Evolutionary conservation across 2,888 invertebrate species (phyloP).

Genomic region (Perithous albicinctus): DNA sequence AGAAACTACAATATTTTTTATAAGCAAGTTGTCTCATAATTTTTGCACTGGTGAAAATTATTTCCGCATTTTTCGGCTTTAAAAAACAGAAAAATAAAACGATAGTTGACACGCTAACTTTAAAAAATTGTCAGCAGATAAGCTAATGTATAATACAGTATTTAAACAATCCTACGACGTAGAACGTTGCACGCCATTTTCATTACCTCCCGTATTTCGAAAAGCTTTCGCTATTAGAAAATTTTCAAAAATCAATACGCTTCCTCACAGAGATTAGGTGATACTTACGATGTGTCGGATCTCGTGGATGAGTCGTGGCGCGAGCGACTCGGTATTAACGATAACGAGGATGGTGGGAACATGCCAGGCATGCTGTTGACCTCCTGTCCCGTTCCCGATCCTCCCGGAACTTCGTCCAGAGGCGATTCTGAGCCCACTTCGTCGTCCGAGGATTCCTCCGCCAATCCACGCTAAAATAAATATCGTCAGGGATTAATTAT

Average conservation of each 20-base stretch:
- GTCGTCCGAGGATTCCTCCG: conserved; percentile 93
- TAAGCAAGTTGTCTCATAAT: no score
- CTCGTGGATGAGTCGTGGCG: conserved; percentile 89
- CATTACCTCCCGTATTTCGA: no score
- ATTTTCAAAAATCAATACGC: neutral
- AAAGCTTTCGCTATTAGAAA: neutral
- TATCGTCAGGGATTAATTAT: neutral
- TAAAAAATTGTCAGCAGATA: no score
- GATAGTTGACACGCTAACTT: no score
- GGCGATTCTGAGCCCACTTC: conserved; percentile 93
- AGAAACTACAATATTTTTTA: no score
- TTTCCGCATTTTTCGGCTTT: no score
- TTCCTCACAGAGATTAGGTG: conserved; percentile 51
- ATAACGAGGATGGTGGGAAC: conserved; percentile 89
- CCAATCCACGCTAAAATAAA: conserved; percentile 86
- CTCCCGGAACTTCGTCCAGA: conserved; percentile 89
- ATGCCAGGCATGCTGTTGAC: conserved; percentile 84
- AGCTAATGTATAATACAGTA: no score
- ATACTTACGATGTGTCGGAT: conserved; percentile 89
- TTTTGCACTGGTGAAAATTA: no score
- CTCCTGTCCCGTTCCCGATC: conserved; percentile 85
- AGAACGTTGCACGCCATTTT: no score
- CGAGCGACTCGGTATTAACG: conserved; percentile 87
- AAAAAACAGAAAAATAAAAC: no score
- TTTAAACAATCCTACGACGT: no score